phyloP scores from a whole-genome alignment of 2,797 vertebrate genomes.

The Squalus acanthias region DNA sequence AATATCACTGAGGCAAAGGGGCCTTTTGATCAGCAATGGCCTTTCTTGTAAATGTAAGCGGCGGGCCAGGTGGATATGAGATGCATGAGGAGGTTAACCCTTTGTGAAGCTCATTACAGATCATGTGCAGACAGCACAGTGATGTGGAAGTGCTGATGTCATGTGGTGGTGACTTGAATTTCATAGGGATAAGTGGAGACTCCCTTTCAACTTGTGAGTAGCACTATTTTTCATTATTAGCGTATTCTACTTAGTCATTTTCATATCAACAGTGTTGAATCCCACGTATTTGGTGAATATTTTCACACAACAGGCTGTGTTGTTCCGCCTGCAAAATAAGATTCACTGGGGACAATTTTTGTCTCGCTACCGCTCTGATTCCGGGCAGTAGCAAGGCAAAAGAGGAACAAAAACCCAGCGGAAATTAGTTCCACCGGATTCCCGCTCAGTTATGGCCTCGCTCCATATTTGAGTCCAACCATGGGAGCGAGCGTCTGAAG shows the following conservation, averaged over 20 bases:
- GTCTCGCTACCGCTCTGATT: neutral
- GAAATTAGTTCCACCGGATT: neutral
- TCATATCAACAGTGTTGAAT: neutral
- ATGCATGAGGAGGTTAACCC: neutral
- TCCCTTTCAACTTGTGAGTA: neutral
- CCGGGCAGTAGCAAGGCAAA: neutral
- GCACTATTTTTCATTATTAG: neutral
- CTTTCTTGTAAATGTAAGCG: neutral
- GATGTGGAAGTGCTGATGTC: neutral
- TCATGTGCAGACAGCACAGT: too few species aligned
- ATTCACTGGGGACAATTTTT: neutral
- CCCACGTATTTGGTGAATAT: neutral
- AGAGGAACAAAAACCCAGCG: neutral
- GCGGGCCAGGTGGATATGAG: neutral
- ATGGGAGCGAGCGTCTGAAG: too few species aligned
- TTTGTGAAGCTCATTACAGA: neutral
- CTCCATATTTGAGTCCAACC: neutral
- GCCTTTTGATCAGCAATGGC: neutral
- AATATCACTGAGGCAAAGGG: conserved; percentile 50
- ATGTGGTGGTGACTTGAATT: neutral
- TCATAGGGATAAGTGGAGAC: neutral
- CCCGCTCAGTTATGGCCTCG: neutral
- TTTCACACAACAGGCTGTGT: neutral
- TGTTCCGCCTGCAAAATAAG: neutral
- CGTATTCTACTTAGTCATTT: neutral